Evolutionary conservation across 35 echinoderm and acorn worm genomes (phyloP), one percentile per base, ranked within the genome.

Genomic region (Lytechinus pictus): DNA sequence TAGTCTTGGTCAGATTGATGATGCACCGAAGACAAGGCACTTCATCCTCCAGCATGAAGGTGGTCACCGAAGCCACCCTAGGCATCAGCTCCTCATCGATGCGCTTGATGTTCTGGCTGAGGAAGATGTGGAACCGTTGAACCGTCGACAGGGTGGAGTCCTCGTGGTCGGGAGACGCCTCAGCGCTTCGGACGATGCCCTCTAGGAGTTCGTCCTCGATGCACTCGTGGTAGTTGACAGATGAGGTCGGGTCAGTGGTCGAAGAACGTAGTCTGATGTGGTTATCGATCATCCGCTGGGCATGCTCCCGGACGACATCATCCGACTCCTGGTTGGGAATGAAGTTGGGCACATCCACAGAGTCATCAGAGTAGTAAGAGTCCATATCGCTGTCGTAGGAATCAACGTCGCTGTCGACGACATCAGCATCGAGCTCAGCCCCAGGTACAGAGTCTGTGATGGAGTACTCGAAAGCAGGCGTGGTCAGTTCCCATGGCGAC

Each of bases 181-280:
- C 88, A 5, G 88, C 88, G 29, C 29, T 52, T 27, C 9, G 9
- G 92, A 93, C n/a, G 92, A 93, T 55, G n/a, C 57, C 54, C 8
- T 93, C 92, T 54, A 93, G 92, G 54, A 93, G 52, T 54, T 93
- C 92, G n/a, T 93, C 54, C 11, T 57, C 92, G 92, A 93, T 57
- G 53, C 92, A 93, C 54, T 93, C 54, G 92, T 93, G 92, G 7
- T 29, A 53, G 9, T 55, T 53, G 24, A 14, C 54, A 9, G 92
- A 55, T 21, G 54, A 93, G 19, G 52, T 27, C 27, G n/a, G 92
- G 54, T 54, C n/a, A 53, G 88, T 10, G 52, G 88, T 3, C 11
- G 88, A 54, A 6, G 7, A 33, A 90, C 10, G 88, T 8, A 14
- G 24, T 79, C 29, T 90, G 88, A 9, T 54, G 88, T 21, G 88